A percentile compares a stretch with the other conserved stretches of the same genome.
Conservation (phyloP, 2,888 invertebrate species). For the Mesorhabditis sp. region DNA sequence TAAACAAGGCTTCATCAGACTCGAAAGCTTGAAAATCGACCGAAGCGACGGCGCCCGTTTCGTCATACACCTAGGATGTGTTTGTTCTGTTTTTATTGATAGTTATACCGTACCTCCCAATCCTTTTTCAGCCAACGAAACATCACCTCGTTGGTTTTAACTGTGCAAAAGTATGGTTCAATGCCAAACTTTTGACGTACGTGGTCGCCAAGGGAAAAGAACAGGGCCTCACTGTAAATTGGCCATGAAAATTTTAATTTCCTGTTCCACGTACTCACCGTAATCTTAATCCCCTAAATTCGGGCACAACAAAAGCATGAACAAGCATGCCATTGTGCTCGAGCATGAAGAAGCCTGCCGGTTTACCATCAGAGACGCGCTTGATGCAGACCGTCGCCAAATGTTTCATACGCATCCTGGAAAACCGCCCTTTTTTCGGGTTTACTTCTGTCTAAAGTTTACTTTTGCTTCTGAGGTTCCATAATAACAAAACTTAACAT, state of each 20-base stretch:
- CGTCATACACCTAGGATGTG: too few relatives aligned
- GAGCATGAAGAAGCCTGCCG: background rate
- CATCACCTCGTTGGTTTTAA: background rate
- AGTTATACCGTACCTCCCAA: background rate
- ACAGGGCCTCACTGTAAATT: background rate
- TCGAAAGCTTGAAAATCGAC: too few relatives aligned
- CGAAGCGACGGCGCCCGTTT: too few relatives aligned
- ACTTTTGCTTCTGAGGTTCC: too few relatives aligned
- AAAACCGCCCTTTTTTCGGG: background rate
- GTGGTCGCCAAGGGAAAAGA: background rate
- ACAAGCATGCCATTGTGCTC: background rate
- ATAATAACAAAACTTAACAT: too few relatives aligned
- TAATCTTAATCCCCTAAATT: background rate
- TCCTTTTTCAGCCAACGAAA: background rate
- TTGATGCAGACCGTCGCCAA: background rate
- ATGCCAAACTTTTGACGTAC: background rate
- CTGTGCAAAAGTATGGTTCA: slow-evolving; percentile 6
- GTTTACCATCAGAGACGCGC: background rate
- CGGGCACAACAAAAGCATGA: background rate
- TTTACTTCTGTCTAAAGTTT: background rate
- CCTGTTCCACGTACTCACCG: background rate
- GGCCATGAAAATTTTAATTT: background rate
- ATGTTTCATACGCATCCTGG: background rate
- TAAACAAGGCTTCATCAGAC: too few relatives aligned
- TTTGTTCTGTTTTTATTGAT: background rate